phyloP scores from a whole-genome alignment of 2,888 invertebrate species.

The Chaitophorus viminalis region DNA sequence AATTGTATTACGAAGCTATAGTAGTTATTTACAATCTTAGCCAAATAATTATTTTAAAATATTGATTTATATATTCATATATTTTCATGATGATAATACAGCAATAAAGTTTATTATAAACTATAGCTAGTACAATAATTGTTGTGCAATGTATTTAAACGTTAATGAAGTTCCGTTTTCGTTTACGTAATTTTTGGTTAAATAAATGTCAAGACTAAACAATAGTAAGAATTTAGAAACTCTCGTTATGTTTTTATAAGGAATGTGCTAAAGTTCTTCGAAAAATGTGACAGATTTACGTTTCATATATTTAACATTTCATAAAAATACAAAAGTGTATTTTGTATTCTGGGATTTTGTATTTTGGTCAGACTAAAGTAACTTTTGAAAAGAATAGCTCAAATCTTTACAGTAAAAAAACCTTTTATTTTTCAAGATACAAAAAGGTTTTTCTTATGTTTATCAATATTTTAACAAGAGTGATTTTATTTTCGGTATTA shows the following conservation, averaged over 20 bases:
- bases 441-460: neutral
- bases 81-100: no score
- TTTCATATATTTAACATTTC: neutral
- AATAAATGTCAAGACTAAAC: no score
- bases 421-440: neutral
- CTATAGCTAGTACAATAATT: no score
- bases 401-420: neutral
- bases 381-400: neutral
- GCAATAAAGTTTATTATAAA: no score
- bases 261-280: neutral
- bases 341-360: neutral
- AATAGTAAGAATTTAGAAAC: neutral
- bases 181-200: no score
- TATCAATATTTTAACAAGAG: neutral
- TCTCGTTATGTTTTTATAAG: neutral
- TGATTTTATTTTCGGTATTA: neutral
- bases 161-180: no score
- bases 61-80: no score
- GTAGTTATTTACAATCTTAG: no score
- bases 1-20: no score
- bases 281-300: conserved; percentile 18
- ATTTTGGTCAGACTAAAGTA: conserved; percentile 1
- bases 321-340: neutral
- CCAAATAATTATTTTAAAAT: no score
- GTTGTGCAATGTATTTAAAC: no score